phyloP scores from a whole-genome alignment of 1,140 invertebrate species.

The Drosophila pachea region DNA sequence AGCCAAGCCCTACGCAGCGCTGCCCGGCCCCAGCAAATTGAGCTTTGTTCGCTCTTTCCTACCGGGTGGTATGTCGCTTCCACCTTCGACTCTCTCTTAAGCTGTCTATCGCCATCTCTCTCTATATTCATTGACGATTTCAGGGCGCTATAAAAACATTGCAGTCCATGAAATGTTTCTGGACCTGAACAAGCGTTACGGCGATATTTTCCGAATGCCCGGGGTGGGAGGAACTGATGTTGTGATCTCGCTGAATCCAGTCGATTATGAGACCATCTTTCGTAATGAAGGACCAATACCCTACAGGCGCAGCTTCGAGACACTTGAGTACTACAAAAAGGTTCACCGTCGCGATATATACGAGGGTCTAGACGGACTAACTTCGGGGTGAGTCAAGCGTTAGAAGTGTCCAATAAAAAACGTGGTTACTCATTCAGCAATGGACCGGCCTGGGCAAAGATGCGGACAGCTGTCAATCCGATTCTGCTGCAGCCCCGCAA shows the following conservation, averaged over 20 bases:
- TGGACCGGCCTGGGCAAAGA: slow-evolving; percentile 61
- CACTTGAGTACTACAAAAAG: slow-evolving; percentile 61
- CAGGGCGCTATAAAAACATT: slow-evolving; percentile 55
- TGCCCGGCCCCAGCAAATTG: slow-evolving; percentile 62
- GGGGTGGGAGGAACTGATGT: slow-evolving; percentile 55
- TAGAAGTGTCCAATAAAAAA: too few species aligned
- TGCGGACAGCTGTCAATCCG: slow-evolving; percentile 69
- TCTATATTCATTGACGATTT: neutral
- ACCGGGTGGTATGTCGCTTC: slow-evolving; percentile 66
- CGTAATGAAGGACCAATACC: slow-evolving; percentile 72
- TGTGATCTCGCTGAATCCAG: slow-evolving; percentile 63
- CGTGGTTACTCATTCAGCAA: slow-evolving; percentile 36
- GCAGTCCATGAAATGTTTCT: slow-evolving; percentile 59
- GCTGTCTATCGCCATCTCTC: slow-evolving; percentile 9
- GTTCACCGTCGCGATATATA: slow-evolving; percentile 59
- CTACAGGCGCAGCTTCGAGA: slow-evolving; percentile 51
- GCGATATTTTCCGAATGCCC: slow-evolving; percentile 61
- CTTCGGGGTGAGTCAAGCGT: slow-evolving; percentile 45
- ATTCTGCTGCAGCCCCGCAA: slow-evolving; percentile 70
- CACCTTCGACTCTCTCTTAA: too few species aligned
- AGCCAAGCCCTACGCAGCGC: slow-evolving; percentile 58
- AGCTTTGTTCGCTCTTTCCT: slow-evolving; percentile 57
- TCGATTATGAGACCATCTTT: slow-evolving; percentile 63
- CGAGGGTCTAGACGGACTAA: slow-evolving; percentile 54
- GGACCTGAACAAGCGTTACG: slow-evolving; percentile 52